Evolutionary conservation across 2,113 vertebrate genomes (phyloP).

Genomic region (Mus spicilegus): DNA sequence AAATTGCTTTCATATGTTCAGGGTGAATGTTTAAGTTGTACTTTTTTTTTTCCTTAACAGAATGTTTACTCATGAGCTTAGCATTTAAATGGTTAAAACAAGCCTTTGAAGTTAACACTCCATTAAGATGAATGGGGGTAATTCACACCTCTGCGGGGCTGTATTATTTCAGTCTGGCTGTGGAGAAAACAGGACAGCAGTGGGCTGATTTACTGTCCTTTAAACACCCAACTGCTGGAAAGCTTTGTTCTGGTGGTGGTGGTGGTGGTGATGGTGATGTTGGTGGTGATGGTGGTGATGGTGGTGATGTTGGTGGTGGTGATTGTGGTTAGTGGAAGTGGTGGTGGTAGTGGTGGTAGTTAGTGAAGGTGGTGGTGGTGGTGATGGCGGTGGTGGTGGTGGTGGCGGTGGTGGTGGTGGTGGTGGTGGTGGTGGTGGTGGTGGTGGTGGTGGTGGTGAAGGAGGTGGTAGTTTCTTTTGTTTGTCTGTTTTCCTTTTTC

Average conservation of each 20-base stretch:
- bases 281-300: not conserved
- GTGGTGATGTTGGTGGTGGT: too few species aligned
- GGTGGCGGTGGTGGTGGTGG: not conserved
- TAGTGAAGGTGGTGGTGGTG: too few species aligned
- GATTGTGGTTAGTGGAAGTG: too few species aligned
- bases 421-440: not conserved
- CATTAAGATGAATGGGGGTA: slow-evolving; percentile 83
- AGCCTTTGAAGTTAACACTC: slow-evolving; percentile 82
- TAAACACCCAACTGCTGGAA: slow-evolving; percentile 73
- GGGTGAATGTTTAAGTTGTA: slow-evolving; percentile 74
- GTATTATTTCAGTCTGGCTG: slow-evolving; percentile 80
- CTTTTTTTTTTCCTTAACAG: slow-evolving; percentile 31
- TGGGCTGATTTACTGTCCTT: slow-evolving; percentile 68
- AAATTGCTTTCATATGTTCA: slow-evolving; percentile 76
- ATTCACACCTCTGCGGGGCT: slow-evolving; percentile 85
- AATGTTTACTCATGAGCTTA: slow-evolving; percentile 77
- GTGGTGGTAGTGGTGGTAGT: too few species aligned
- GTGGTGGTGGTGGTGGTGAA: not conserved
- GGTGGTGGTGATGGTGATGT: not conserved
- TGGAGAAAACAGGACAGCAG: slow-evolving; percentile 66
- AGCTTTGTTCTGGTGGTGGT: slow-evolving; percentile 42
- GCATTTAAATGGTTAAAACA: slow-evolving; percentile 80
- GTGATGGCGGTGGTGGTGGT: not conserved
- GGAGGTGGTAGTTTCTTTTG: not conserved
- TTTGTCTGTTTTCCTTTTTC: not conserved